Conservation (phyloP, 2,113 vertebrate species). For the Lepidothrix coronata region DNA sequence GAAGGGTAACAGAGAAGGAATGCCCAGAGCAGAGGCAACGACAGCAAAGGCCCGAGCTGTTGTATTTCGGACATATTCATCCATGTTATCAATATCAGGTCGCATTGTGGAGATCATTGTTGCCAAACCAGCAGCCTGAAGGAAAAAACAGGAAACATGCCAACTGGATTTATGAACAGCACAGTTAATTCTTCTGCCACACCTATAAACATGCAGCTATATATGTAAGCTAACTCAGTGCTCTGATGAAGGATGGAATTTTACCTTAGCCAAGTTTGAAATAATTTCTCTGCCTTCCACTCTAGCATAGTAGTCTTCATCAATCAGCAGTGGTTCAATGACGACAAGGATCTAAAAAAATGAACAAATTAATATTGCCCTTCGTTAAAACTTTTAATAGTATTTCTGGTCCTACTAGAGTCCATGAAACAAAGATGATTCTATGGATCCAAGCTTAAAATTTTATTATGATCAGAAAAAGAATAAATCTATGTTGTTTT, state of each 20-base stretch:
- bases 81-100: conserved; percentile 99
- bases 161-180: neutral
- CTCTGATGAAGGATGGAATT: neutral
- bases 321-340: conserved; percentile 95
- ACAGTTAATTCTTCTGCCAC: neutral
- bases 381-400: neutral
- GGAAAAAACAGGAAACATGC: neutral
- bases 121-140: conserved; percentile 95
- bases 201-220: neutral
- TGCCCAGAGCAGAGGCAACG: conserved; percentile 96
- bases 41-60: conserved; percentile 97
- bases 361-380: neutral
- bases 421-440: neutral
- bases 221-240: neutral
- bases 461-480: neutral
- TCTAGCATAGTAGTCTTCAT: conserved; percentile 99
- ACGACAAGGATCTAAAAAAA: conserved; percentile 92
- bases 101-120: conserved; percentile 99
- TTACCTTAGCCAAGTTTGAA: conserved; percentile 97
- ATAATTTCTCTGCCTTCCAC: conserved; percentile 99
- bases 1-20: conserved; percentile 95
- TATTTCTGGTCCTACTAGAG: neutral
- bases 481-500: neutral
- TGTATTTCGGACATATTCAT: conserved; percentile 97
- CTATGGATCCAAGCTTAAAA: neutral